These are phyloP conservation scores for Grallaria varia DNA, from an alignment of 2,113 vertebrate species.

Conservation along the genomic window DNA sequence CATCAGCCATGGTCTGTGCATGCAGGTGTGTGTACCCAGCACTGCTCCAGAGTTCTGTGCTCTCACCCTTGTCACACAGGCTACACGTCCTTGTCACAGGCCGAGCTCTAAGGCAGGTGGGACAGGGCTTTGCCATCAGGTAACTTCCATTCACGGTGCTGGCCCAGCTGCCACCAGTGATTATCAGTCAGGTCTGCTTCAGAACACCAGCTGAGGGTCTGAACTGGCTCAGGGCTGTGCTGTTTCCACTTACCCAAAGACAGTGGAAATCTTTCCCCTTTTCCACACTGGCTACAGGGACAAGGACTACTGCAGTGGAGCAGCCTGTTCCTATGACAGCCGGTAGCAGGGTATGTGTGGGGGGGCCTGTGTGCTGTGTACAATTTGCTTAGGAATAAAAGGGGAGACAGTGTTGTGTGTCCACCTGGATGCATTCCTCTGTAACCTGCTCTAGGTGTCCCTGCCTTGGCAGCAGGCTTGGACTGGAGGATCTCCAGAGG, in stretches of 20 bases:
- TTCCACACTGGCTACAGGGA: neutral
- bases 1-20: rapidly evolving
- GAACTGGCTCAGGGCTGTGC: neutral
- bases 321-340: neutral
- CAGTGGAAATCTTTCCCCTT: neutral
- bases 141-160: neutral
- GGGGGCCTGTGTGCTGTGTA: neutral
- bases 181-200: neutral
- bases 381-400: neutral
- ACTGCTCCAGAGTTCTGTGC: neutral
- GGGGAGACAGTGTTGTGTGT: too few relatives aligned
- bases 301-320: neutral
- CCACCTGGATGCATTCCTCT: neutral
- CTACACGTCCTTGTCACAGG: rapidly evolving
- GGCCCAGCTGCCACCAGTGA: neutral
- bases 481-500: neutral
- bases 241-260: neutral
- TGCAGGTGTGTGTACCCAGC: too few relatives aligned
- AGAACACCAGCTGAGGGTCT: neutral
- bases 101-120: neutral
- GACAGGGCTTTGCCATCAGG: neutral
- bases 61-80: neutral
- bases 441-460: neutral
- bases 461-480: neutral
- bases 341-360: rapidly evolving